Base-by-base conservation (phyloP, 2,113 vertebrate genomes). In the Sialia sialis region DNA sequence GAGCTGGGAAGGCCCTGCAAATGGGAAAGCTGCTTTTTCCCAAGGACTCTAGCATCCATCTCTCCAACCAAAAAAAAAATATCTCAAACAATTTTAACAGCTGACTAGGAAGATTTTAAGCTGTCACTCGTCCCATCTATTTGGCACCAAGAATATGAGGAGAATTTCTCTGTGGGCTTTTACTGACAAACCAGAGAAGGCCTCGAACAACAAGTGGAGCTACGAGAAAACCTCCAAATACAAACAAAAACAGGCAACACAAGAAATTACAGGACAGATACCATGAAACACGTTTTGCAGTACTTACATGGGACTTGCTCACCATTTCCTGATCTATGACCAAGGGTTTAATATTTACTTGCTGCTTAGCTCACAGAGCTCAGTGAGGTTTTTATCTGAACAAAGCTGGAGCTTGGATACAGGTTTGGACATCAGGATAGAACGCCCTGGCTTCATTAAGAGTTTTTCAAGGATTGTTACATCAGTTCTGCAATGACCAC, bases 301-400 rank as follows among this genome's bases (percentile, higher is more conserved):
- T 89, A 95, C 87, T 95, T 92, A 95, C 93, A 93, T 86, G 55
- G 91, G 68, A 55, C 87, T 87, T 66, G 91, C 70, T 97, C 63
- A 91, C 84, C 91, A 80, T 30, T 86, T 85, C 70, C 64, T 95
- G 78, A 43, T 26, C 54, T 30, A 87, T 17, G 48, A 54, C 10
- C 67, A 89, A 84, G 34, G 26, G 77, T 87, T 94, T 90, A 86
- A 43, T 29, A 18, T 41, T 87, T 93, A 87, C 63, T 80, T 43
- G 67, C 58, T 85, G 74, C 43, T 88, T 80, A 79, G 20, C 91
- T 82, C 93, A 89, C 51, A 87, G 49, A 87, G 10, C 43, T 58
- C n/a, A n/a, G 72, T 22, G 83, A 89, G 92, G 69, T 14, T 91
- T 91, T 69, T 60, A 63, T 69, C 94, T 94, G 93, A 78, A 30